Evolutionary conservation across 2,888 invertebrate genomes (phyloP).

Genomic region (Tachystola acroxantha): DNA sequence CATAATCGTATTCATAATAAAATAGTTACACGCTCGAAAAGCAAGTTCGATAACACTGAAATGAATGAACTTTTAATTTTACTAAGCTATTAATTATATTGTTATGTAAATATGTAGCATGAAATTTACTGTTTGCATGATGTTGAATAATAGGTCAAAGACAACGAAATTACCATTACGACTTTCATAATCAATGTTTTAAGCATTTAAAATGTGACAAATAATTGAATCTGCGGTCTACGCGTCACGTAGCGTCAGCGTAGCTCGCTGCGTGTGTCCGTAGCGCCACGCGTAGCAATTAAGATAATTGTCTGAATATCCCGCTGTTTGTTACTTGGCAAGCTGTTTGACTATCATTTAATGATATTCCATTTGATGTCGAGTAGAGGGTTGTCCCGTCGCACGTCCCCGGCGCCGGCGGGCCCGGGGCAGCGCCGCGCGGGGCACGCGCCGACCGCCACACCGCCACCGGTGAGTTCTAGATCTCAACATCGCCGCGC

Average conservation of each 20-base stretch:
- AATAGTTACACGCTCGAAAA: too few relatives aligned
- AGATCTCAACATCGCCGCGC: conserved; percentile 78
- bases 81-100: too few relatives aligned
- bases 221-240: neutral
- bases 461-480: conserved; percentile 68
- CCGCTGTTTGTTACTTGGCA: conserved; percentile 11
- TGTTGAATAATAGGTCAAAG: too few relatives aligned
- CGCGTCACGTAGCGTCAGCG: conserved; percentile 4
- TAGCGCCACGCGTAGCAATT: conserved; percentile 10
- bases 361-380: conserved; percentile 37
- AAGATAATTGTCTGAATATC: conserved; percentile 3
- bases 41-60: too few relatives aligned
- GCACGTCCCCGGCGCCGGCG: conserved; percentile 22
- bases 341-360: conserved; percentile 27
- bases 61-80: too few relatives aligned
- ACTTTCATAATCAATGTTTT: too few relatives aligned
- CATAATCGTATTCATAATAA: too few relatives aligned
- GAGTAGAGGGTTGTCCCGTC: conserved; percentile 54
- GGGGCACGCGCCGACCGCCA: conserved; percentile 22
- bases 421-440: conserved; percentile 41
- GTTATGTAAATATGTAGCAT: too few relatives aligned
- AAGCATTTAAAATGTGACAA: neutral
- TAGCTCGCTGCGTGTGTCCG: conserved; percentile 6
- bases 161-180: too few relatives aligned
- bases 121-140: too few relatives aligned